A percentile compares a stretch with the other conserved stretches of the same genome.
phyloP scores from a whole-genome alignment of 2,888 invertebrate species.

The Macrosiphum euphorbiae region DNA sequence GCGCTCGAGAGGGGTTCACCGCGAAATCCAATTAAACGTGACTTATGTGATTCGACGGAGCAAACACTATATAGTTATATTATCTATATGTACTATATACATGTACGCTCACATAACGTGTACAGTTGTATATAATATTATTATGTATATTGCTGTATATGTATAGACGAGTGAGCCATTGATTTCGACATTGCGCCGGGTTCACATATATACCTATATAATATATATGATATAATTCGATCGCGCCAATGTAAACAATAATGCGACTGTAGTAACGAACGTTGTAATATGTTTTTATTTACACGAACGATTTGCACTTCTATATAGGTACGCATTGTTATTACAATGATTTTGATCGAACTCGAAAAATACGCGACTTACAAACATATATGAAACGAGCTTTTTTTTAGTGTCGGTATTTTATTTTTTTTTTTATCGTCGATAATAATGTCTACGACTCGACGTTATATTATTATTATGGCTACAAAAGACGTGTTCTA shows the following conservation, averaged over 20 bases:
- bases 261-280: slow-evolving; percentile 18
- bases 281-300: slow-evolving; percentile 21
- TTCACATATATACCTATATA: too few species aligned
- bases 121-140: not conserved
- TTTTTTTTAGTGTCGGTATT: not conserved
- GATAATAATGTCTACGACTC: not conserved
- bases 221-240: not conserved
- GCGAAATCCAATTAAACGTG: slow-evolving; percentile 45
- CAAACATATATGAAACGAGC: not conserved
- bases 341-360: slow-evolving; percentile 2
- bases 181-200: too few species aligned
- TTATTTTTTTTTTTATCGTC: not conserved
- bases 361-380: not conserved
- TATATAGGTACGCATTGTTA: not conserved
- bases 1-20: not conserved
- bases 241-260: not conserved
- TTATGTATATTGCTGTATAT: not conserved
- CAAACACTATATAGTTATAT: not conserved
- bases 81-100: not conserved
- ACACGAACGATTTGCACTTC: not conserved
- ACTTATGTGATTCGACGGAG: slow-evolving; percentile 16
- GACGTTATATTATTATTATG: not conserved
- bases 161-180: not conserved
- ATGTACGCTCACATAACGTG: not conserved
- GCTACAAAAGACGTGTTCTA: not conserved